phyloP scores from a whole-genome alignment of 2,113 vertebrate species.

The Grus americana region DNA sequence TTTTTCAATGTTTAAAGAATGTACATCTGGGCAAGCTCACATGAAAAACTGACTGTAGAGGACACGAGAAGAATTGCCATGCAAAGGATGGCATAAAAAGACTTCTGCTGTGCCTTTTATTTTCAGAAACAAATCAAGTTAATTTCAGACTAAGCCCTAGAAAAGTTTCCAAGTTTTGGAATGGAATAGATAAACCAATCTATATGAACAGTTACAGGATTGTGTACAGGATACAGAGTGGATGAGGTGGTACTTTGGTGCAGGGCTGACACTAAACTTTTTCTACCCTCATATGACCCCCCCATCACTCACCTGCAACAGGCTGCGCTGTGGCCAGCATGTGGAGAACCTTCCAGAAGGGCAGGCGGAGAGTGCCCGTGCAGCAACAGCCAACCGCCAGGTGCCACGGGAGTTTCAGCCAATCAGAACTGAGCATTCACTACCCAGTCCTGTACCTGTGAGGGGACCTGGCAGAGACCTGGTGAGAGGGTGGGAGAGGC shows the following conservation, averaged over 20 bases:
- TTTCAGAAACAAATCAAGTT: conserved; percentile 16
- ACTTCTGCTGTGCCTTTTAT: background rate
- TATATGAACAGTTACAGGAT: background rate
- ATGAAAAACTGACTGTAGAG: conserved; percentile 23
- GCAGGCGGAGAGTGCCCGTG: rapidly evolving
- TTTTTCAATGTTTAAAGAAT: background rate
- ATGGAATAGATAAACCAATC: rapidly evolving
- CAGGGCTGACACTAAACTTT: background rate
- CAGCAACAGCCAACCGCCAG: rapidly evolving
- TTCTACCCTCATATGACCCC: background rate
- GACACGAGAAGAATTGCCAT: background rate
- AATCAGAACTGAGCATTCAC: rapidly evolving
- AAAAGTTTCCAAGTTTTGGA: background rate
- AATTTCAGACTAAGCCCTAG: conserved; percentile 17
- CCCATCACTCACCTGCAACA: rapidly evolving
- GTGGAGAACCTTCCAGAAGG: background rate
- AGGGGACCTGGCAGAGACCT: background rate
- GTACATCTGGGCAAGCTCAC: background rate
- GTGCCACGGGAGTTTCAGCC: rapidly evolving
- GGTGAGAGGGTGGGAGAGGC: rapidly evolving
- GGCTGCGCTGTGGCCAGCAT: rapidly evolving
- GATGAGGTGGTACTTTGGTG: background rate
- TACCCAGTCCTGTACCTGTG: rapidly evolving
- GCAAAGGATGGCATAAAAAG: background rate
- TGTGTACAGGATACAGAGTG: rapidly evolving